These are phyloP conservation scores for Malurus cyaneus DNA, from an alignment of 2,113 vertebrate genomes.

Conservation along the genomic window DNA sequence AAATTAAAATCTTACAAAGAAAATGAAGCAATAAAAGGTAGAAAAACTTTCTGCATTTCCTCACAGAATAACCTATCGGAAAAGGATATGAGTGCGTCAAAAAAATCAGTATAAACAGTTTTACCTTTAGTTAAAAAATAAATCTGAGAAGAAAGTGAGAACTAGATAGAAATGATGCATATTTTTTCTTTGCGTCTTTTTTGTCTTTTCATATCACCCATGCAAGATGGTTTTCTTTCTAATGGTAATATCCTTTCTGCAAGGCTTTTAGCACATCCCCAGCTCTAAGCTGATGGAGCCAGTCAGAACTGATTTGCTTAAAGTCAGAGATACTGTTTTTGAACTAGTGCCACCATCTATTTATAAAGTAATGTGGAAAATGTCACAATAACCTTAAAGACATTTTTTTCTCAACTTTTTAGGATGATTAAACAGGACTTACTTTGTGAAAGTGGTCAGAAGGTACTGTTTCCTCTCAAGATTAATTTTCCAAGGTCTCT, in stretches of 20 bases:
- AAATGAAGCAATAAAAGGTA: not conserved
- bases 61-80: not conserved
- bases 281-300: not conserved
- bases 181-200: not conserved
- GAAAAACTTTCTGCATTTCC: not conserved
- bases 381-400: conserved; percentile 22
- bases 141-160: not conserved
- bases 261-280: not conserved
- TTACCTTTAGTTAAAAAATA: not conserved
- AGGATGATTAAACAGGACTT: not conserved
- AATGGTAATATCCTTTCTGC: not conserved
- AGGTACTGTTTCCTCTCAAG: not conserved
- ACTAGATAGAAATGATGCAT: not conserved
- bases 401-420: not conserved
- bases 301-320: not conserved
- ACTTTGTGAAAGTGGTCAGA: not conserved
- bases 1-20: not conserved
- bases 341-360: not conserved
- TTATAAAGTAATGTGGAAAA: conserved; percentile 16
- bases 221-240: not conserved
- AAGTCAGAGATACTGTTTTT: conserved; percentile 4
- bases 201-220: not conserved
- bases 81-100: not conserved
- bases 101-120: not conserved
- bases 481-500: not conserved